Base-by-base conservation (phyloP, 2,888 invertebrate genomes). In the Meloe dianella region DNA sequence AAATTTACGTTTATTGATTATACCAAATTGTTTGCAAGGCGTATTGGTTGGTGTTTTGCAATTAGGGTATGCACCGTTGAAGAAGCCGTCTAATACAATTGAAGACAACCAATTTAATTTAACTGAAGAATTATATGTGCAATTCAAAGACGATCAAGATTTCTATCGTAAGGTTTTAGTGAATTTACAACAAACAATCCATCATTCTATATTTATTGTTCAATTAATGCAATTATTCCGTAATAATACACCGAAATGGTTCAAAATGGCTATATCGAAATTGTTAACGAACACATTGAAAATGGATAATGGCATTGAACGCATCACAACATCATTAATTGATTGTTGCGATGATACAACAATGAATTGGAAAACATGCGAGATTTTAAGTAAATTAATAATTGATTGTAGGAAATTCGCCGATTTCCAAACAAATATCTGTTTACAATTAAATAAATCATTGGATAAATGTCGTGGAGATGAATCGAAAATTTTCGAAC, bases 1-100 rank as follows among this genome's bases (percentile, higher is more conserved):
- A 73, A 85, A 88, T 68, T 82, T 92, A 60, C 85, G 87, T 77
- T 84, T 85, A 75, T 83, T 89, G 65, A 85, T 91, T 68, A 73
- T 89, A 66, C 83, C 88, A 60, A 82, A 88, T 72, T 86, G 87
- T 83, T 79, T 90, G 65, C 85, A 86, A 78, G 87, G 88, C 79
- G 84, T 92, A 71, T 81, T 94, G 61, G 90, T 90, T 65, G 88
- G 88, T 3, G 81, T 92, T 30, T 87, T 92, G 74, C 93, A 93
- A 82, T 82, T 93, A 60, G 85, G 88, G 29, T 88, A 88, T 84
- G 90, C 89, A 41, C 90, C 90, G 8, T 77, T 92, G 35, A 88
- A 87, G 88, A 89, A 82, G 89, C 91, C 64, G 82, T 72, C 72
- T 66, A 66, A 73, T 3, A 77, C 80, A 64, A 83, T 63, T 14